Evolutionary conservation across 2,113 vertebrate species (phyloP), one percentile per base, ranked within the genome.

Genomic region (Fukomys damarensis): DNA sequence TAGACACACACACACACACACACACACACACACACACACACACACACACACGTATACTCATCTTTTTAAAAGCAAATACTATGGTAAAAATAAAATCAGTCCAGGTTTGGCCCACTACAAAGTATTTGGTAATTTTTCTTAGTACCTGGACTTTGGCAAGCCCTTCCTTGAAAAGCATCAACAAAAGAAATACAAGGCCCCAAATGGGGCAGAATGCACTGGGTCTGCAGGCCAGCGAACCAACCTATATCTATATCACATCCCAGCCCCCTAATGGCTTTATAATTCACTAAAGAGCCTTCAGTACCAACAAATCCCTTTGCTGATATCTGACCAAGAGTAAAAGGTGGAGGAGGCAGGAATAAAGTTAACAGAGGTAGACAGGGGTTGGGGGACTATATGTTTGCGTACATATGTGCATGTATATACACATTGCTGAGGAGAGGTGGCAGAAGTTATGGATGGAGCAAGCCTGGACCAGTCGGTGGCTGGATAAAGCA

Each of bases 391-490:
- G 63, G 54, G 28, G 56, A 52, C 82, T 66, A 28, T 56, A 79
- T 77, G 46, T 87, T 19, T 93, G 89, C 68, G 30, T 66, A 89
- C 59, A 76, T 22, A 59, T 89, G 70, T 72, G 79, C 86, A 89
- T 38, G 43, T 56, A 43, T 81, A 76, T 61, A 94, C 86, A 96
- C 61, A 92, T 2, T 86, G 91, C 61, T 32, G 52, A 92, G 68
- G 86, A 93, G 72, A 93, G 52, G 89, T 61, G 91, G 93, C 89
- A 77, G 81, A 68, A 90, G 92, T 66, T 82, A 96, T 68, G 81
- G 76, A 82, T 82, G 70, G 96, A 91, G 93, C 86, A 96, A 95
- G 97, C 76, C 92, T 87, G 94, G 84, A 80, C 84, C 80, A 72
- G 70, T 72, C 22, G 38, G 65, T 93, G 89, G 87, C 84, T 92